A percentile compares a stretch with the other conserved stretches of the same genome.
These are phyloP conservation scores for Knipowitschia caucasica DNA, from an alignment of 2,797 vertebrate genomes.

Conservation along the genomic window DNA sequence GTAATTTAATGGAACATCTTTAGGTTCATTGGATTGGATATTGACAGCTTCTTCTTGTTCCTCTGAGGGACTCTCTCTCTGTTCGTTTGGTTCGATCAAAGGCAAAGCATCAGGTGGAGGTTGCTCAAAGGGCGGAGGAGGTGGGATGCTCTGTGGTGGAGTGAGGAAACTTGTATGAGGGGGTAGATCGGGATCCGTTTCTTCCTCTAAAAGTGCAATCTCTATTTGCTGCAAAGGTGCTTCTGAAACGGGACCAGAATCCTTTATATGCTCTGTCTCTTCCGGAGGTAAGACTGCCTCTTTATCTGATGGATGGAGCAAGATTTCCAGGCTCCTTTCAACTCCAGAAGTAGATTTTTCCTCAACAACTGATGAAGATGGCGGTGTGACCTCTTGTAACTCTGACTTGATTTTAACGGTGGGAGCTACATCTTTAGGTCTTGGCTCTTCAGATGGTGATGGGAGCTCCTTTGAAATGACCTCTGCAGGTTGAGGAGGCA, in stretches of 20 bases:
- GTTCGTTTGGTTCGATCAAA: neutral
- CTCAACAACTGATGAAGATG: constrained; percentile 6
- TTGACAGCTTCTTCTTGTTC: too few species aligned
- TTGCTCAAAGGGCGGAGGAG: constrained; percentile 40
- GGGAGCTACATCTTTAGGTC: neutral
- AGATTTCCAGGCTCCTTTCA: constrained; percentile 16
- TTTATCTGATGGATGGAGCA: constrained; percentile 13
- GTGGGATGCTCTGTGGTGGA: constrained; percentile 44
- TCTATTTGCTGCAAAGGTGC: constrained; percentile 24
- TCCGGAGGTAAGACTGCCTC: constrained; percentile 24
- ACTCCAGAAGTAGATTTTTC: neutral
- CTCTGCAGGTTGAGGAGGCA: constrained; percentile 6
- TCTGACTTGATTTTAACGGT: neutral
- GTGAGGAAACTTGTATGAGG: constrained; percentile 34
- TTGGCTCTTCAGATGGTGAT: neutral
- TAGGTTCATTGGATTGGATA: too few species aligned
- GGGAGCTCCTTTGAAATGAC: neutral
- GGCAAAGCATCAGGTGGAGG: constrained; percentile 15
- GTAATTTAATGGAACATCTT: too few species aligned
- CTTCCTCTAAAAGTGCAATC: constrained; percentile 20
- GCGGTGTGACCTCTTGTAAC: neutral
- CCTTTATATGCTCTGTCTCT: constrained; percentile 28
- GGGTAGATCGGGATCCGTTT: constrained; percentile 14
- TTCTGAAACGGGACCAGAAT: constrained; percentile 2
- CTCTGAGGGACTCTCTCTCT: constrained; percentile 20